These are phyloP conservation scores for Hemitrygon akajei DNA, from an alignment of 2,797 vertebrate genomes.

Conservation along the genomic window DNA sequence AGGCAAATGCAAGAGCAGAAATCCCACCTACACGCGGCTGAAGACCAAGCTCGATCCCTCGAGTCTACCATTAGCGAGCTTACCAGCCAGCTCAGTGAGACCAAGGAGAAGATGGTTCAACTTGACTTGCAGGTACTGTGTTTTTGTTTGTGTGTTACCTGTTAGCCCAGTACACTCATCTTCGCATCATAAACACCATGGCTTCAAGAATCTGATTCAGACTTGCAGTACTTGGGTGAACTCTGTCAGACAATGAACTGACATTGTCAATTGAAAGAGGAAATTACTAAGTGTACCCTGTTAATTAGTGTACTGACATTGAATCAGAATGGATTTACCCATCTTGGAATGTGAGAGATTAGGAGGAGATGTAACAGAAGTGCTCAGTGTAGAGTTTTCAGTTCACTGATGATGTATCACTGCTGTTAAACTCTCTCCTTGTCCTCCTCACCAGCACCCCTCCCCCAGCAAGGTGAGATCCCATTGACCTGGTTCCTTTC, in stretches of 20 bases:
- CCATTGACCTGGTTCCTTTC: too few species aligned
- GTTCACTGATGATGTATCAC: too few species aligned
- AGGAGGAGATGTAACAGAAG: neutral
- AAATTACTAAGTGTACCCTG: neutral
- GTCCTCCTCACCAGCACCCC: too few species aligned
- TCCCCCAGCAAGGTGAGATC: too few species aligned
- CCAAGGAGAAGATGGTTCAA: slow-evolving; percentile 83
- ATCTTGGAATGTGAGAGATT: neutral
- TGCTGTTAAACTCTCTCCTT: too few species aligned
- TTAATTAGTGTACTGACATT: neutral
- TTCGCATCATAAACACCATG: neutral
- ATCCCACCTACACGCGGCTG: slow-evolving; percentile 74
- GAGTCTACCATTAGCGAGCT: slow-evolving; percentile 74
- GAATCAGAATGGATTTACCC: neutral
- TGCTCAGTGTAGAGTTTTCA: neutral
- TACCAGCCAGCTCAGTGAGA: slow-evolving; percentile 76
- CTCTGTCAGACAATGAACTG: neutral
- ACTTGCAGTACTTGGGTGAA: neutral
- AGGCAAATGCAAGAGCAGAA: slow-evolving; percentile 96
- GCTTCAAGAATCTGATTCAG: neutral
- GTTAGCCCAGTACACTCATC: too few species aligned
- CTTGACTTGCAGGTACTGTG: slow-evolving; percentile 80
- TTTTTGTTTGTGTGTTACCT: too few species aligned
- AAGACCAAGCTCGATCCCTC: slow-evolving; percentile 79
- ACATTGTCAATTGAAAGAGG: neutral